These are phyloP conservation scores for Anaspis maculata DNA, from an alignment of 2,888 invertebrate species.

Conservation along the genomic window DNA sequence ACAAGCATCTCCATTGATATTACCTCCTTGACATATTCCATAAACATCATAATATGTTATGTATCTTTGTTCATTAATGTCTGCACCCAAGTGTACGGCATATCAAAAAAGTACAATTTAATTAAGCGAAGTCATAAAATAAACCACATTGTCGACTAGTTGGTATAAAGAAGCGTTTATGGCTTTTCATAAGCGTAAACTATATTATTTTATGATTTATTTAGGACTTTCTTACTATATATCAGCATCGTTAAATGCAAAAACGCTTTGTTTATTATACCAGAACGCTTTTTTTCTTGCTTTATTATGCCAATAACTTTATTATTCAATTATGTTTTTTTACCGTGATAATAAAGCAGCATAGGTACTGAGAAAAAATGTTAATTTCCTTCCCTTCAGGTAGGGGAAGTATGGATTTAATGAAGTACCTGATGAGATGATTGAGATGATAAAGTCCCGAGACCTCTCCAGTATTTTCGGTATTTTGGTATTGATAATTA, in stretches of 20 bases:
- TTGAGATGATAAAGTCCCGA: too few species aligned
- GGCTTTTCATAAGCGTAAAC: slow-evolving; percentile 13
- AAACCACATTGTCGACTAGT: slow-evolving; percentile 11
- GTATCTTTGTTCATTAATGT: slow-evolving; percentile 14
- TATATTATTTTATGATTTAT: slow-evolving; percentile 19
- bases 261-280: slow-evolving; percentile 6
- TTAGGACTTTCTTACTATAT: slow-evolving; percentile 9
- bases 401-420: too few species aligned
- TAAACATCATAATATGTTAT: slow-evolving; percentile 12
- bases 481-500: too few species aligned
- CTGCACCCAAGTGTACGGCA: slow-evolving; percentile 9
- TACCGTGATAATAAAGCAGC: too few species aligned
- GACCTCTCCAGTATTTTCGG: too few species aligned
- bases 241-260: slow-evolving; percentile 7
- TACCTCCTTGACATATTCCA: slow-evolving; percentile 9
- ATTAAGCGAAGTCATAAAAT: slow-evolving; percentile 17
- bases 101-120: slow-evolving; percentile 16
- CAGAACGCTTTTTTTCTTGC: slow-evolving; percentile 7
- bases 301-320: slow-evolving; percentile 2
- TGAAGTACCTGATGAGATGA: too few species aligned
- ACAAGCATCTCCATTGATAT: background rate
- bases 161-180: slow-evolving; percentile 14
- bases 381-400: too few species aligned
- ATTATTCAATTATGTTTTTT: slow-evolving; percentile 10
- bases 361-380: too few species aligned